Conservation (phyloP, 1,140 invertebrate genomes). For the Drosophila neocordata region DNA sequence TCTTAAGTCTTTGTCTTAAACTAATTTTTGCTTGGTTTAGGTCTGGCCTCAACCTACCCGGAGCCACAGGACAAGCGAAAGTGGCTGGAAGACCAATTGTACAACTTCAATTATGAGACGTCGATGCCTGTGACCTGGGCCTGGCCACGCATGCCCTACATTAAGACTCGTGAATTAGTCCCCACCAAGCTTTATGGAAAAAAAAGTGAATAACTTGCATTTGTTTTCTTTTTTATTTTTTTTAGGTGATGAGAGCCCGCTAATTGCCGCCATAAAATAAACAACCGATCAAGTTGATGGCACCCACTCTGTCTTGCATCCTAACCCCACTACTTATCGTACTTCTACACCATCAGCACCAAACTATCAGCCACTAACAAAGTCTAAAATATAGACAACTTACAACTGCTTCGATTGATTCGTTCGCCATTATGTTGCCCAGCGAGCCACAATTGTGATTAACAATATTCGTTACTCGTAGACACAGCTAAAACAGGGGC, state of each 20-base stretch:
- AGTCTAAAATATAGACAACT: slow-evolving; percentile 41
- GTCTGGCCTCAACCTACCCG: slow-evolving; percentile 92
- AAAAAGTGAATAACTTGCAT: slow-evolving; percentile 72
- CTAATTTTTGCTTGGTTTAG: slow-evolving; percentile 81
- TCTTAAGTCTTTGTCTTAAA: background rate
- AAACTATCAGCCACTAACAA: slow-evolving; percentile 64
- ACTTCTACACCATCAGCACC: slow-evolving; percentile 61
- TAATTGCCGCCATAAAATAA: slow-evolving; percentile 81
- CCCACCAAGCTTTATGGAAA: slow-evolving; percentile 80
- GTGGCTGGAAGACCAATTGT: slow-evolving; percentile 90
- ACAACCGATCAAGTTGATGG: slow-evolving; percentile 59
- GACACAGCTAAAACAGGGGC: background rate
- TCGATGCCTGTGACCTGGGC: slow-evolving; percentile 89
- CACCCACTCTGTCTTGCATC: slow-evolving; percentile 71
- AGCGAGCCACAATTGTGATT: background rate
- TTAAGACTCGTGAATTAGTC: slow-evolving; percentile 81
- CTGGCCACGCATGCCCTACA: slow-evolving; percentile 85
- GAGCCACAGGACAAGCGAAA: slow-evolving; percentile 90
- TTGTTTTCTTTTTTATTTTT: slow-evolving; percentile 47
- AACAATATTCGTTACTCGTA: background rate
- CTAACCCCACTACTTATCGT: slow-evolving; percentile 64
- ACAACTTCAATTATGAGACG: slow-evolving; percentile 90
- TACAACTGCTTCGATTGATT: slow-evolving; percentile 54
- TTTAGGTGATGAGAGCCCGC: slow-evolving; percentile 74
- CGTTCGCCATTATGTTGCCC: slow-evolving; percentile 21